Evolutionary conservation across 2,797 vertebrate genomes (phyloP), one percentile per base, ranked within the genome.

Genomic region (Lutra lutra): DNA sequence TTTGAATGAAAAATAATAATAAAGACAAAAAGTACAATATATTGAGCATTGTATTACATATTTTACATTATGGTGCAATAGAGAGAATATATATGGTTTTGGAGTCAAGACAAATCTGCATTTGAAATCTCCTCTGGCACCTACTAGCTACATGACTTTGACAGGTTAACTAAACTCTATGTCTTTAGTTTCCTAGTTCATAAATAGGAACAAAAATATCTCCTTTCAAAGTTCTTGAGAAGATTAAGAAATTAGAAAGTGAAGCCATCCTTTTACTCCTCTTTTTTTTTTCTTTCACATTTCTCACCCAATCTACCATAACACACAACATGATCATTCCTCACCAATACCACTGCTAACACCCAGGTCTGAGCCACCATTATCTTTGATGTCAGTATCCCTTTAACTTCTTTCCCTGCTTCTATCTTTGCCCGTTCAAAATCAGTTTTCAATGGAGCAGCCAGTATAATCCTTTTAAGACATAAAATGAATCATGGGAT

Each of bases 181-280:
- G 8, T 66, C 40, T 77, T 96, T 58, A 72, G 9, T 80, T 94
- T 78, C 58, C 38, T 80, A 78, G 64, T 84, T 96, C 72, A 87
- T 64, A 87, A 91, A 83, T 12, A 87, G 32, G 56, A 38, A 79
- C 29, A 92, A 84, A 90, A 77, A 51, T 66, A 88, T 38, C 90
- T 92, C n/a, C 58, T 92, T 80, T 94, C 66, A 58, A 89, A 88
- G 66, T 86, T 86, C 84, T 89, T 93, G 27, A 87, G 46, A 75
- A 85, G 79, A 89, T 56, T 73, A 91, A 82, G 83, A 88, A 23
- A 92, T 38, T 79, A 72, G 17, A 64, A 94, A 46, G 3, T 18
- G 13, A 82, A 91, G 68, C 60, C 43, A 89, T 27, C 18, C 7
- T 84, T 84, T 93, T 86, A 54, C 25, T 56, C 2, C 40, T 91